These are phyloP conservation scores for Cataglyphis albicans DNA, from an alignment of 2,888 invertebrate species.

Conservation along the genomic window DNA sequence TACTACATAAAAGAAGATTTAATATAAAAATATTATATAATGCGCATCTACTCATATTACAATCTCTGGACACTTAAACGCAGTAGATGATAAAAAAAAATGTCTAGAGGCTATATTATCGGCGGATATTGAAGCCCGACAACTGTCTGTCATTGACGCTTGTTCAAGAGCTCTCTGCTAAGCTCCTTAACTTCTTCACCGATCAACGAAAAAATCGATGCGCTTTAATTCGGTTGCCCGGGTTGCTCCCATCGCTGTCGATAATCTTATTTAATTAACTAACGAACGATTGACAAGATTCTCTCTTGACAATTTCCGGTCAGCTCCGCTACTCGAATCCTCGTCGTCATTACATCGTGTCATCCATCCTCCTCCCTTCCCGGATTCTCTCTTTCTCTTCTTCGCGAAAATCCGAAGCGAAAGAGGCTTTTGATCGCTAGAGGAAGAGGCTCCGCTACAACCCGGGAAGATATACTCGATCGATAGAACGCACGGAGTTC, in stretches of 20 bases:
- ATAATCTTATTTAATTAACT: slow-evolving; percentile 35
- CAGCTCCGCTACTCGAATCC: not conserved
- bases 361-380: not conserved
- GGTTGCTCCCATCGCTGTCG: not conserved
- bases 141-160: slow-evolving; percentile 7
- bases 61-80: not conserved
- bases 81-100: not conserved
- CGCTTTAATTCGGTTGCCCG: not conserved
- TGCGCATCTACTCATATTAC: not conserved
- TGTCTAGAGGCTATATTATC: not conserved
- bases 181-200: slow-evolving; percentile 10
- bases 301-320: slow-evolving; percentile 42
- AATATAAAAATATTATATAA: not conserved
- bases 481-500: slow-evolving; percentile 76
- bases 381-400: slow-evolving; percentile 11
- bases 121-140: slow-evolving; percentile 13
- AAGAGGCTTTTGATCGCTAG: slow-evolving; percentile 45
- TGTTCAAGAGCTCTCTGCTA: not conserved
- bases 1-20: too few relatives aligned
- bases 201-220: slow-evolving; percentile 21
- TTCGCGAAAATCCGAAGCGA: slow-evolving; percentile 32
- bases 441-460: slow-evolving; percentile 28
- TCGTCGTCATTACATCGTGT: not conserved
- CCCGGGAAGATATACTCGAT: slow-evolving; percentile 68
- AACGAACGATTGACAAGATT: slow-evolving; percentile 30